A percentile compares a stretch with the other conserved stretches of the same genome.
phyloP scores from a whole-genome alignment of 53 echinoderm and acorn worm genomes.

The Astropecten irregularis region DNA sequence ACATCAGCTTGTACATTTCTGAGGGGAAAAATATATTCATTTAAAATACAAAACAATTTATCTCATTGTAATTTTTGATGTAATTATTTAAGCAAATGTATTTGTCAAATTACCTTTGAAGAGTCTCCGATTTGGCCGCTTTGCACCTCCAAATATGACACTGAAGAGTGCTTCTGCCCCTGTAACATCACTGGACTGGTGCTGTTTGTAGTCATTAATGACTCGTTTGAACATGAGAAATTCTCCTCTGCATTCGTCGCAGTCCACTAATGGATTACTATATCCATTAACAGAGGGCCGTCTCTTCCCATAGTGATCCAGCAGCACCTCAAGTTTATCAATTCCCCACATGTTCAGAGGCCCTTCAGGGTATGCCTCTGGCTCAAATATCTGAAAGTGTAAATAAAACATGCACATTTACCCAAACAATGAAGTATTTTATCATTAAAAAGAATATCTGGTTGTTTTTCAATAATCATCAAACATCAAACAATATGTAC shows the following conservation, averaged over 20 bases:
- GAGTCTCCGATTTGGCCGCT: background rate
- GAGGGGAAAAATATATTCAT: background rate
- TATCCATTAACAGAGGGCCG: background rate
- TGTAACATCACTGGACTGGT: background rate
- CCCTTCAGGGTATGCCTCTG: constrained; percentile 5
- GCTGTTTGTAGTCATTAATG: background rate
- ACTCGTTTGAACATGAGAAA: constrained; percentile 42
- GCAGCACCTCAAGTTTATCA: constrained; percentile 19
- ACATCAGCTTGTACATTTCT: constrained; percentile 43
- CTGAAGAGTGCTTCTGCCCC: background rate
- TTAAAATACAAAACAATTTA: background rate
- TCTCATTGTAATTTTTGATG: background rate
- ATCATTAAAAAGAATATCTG: background rate
- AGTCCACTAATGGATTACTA: constrained; percentile 32
- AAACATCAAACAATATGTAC: background rate
- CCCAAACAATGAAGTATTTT: background rate
- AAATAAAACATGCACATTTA: background rate
- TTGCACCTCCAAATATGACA: background rate
- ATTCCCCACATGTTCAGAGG: constrained; percentile 5
- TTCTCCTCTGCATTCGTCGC: constrained; percentile 29
- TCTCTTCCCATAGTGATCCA: constrained; percentile 40
- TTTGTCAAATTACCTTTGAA: constrained; percentile 28
- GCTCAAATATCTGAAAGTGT: constrained; percentile 27
- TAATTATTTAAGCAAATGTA: background rate
- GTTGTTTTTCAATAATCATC: background rate